Base-by-base conservation (phyloP, 37 sponge, comb jelly and placozoan species). In the Eunapius fragilis region DNA sequence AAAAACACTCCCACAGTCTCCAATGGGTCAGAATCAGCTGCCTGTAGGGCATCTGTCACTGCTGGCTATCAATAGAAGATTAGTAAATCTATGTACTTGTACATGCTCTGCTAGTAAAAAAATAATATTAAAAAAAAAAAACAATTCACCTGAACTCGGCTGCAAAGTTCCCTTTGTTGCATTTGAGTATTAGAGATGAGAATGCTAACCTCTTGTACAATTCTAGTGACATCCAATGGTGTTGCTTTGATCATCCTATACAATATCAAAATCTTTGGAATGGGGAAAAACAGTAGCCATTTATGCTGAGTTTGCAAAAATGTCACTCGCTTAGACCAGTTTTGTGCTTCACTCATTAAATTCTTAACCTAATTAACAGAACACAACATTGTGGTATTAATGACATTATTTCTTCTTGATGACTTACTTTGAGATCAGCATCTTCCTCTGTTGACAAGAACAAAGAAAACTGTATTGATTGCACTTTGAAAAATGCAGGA, bases 261-360 rank as follows among this genome's bases (percentile, higher is more conserved):
- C 33, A 94, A 82, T 25, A 25, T 27, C 14, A 86, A 67, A 32
- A 90, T 50, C 77, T 94, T 94, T 14, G 89, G 93, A 14, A 95
- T 76, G 31, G 74, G 79, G 49, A 92, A 89, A 74, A 92, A 90
- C 76, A 95, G 88, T 24, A 95, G 83, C 85, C 88, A 77, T 27
- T 69, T 67, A 45, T 87, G 87, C 26, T 85, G 38, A 25, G 26
- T 80, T 12, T 80, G 87, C 3, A 95, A 67, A 4, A 80, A 28
- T 14, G 73, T 45, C 12, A 95, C 84, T 14, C 67, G 23, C 2
- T 86, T 68, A 31, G 83, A 83, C 97, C 97, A 93, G 14, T 75
- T 77, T 35, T 48, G 48, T 36, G 90, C 78, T 28, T 25, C 25
- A 14, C 31, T 5, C 31, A 85, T 85, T 14, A 82, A 74, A 5